Evolutionary conservation across 2,888 invertebrate genomes (phyloP).

Genomic region (Leptinotarsa juncta): DNA sequence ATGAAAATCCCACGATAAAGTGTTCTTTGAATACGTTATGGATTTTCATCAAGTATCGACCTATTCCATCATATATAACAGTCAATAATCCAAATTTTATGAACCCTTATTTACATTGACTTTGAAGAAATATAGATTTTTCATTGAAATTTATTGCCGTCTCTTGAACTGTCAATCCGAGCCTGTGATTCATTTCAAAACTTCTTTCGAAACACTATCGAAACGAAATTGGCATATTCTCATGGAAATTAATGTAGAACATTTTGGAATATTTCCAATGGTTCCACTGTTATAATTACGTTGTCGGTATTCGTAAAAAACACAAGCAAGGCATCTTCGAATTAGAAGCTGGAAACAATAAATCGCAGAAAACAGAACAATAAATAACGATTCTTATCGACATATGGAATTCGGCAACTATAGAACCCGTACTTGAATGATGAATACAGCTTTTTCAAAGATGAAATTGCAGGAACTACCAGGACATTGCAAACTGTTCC

Average conservation of each 20-base stretch:
- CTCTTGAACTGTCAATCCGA: too few species aligned
- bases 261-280: not conserved
- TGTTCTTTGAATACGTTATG: too few species aligned
- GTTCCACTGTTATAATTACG: slow-evolving; percentile 10
- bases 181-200: not conserved
- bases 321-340: slow-evolving; percentile 34
- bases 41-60: too few species aligned
- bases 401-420: slow-evolving; percentile 51
- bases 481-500: slow-evolving; percentile 17
- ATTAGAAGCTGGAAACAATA: slow-evolving; percentile 49
- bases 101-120: too few species aligned
- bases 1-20: too few species aligned
- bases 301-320: slow-evolving; percentile 23
- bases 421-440: slow-evolving; percentile 33
- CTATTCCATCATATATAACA: too few species aligned
- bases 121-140: too few species aligned
- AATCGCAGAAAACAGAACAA: slow-evolving; percentile 50
- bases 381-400: slow-evolving; percentile 57
- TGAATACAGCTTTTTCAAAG: slow-evolving; percentile 6
- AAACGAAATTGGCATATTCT: not conserved
- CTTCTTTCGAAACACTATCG: not conserved
- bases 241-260: not conserved
- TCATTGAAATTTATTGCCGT: too few species aligned
- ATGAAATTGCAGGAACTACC: slow-evolving; percentile 8
- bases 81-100: too few species aligned